Base-by-base conservation (phyloP, 2,888 invertebrate species). In the Julus scanicus region DNA sequence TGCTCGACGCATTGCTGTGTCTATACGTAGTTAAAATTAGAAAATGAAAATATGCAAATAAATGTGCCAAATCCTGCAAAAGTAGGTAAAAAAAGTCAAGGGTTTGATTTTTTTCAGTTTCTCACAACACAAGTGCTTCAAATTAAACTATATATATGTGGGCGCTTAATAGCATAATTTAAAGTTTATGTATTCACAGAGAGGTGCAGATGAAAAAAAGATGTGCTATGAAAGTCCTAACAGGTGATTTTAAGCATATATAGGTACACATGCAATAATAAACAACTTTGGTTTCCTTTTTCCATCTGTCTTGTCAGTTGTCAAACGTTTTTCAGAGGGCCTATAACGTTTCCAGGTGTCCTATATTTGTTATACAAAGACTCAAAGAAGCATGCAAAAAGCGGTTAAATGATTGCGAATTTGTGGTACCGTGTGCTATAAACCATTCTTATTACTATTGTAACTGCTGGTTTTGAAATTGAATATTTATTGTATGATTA, bases 21-120 rank as follows among this genome's bases (percentile, higher is more conserved):
- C 63, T 63, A n/a, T 17, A 63, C n/a, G 29, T 29, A 29, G 29
- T 20, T 63, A n/a, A n/a, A 63, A 63, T 17, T 63, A 63, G 17
- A n/a, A 17, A 63, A 15, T 1, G 49, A 49, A 44, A 8, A 53
- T 13, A 3, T 13, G 53, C 3, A n/a, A 63, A 63, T 63, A n/a
- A 63, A n/a, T 3, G n/a, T 63, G 63, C 63, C 63, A 63, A 63
- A 17, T 17, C 8, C 63, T n/a, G 8, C 6, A 17, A 63, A 63
- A 63, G 63, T 63, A n/a, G 63, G 63, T 63, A n/a, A 63, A 63
- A 63, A n/a, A 17, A 63, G n/a, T 63, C 63, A 63, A 53, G 63
- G 63, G 63, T 17, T 63, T 17, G 17, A 5, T 4, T 5, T 63
- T 17, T 63, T 6, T 63, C 13, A 13, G 53, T 53, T 17, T 53